These are phyloP conservation scores for Lasiurus cinereus DNA, from an alignment of 2,113 vertebrate genomes.

Conservation along the genomic window DNA sequence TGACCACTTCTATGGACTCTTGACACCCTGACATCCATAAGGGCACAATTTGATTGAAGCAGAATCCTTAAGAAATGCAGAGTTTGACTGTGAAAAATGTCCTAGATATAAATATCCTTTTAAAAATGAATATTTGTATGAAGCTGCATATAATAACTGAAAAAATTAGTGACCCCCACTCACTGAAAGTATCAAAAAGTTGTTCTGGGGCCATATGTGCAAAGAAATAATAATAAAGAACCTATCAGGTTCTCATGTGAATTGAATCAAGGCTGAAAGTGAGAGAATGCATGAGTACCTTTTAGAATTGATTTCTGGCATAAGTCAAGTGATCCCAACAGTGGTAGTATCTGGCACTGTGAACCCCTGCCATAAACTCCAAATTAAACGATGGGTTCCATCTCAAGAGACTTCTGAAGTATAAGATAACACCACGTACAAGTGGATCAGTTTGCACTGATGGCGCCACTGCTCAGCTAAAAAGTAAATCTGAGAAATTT, in stretches of 20 bases:
- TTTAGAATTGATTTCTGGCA: not conserved
- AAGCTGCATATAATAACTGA: not conserved
- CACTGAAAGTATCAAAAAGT: not conserved
- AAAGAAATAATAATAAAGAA: not conserved
- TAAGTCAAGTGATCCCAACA: not conserved
- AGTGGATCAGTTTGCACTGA: not conserved
- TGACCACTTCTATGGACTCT: not conserved
- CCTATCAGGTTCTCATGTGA: not conserved
- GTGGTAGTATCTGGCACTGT: not conserved
- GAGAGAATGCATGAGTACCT: not conserved
- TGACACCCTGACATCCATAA: not conserved
- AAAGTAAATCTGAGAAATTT: slow-evolving; percentile 16
- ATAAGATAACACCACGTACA: not conserved
- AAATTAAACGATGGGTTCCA: not conserved
- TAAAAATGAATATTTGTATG: not conserved
- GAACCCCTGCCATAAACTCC: not conserved
- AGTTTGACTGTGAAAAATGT: not conserved
- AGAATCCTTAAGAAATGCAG: not conserved
- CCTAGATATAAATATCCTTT: slow-evolving; percentile 7
- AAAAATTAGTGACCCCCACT: not conserved
- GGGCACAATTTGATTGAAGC: not conserved
- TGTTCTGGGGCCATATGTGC: not conserved
- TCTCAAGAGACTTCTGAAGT: not conserved
- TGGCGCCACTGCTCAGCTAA: not conserved
- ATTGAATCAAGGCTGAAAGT: not conserved